phyloP scores from a whole-genome alignment of 2,888 invertebrate species.

The Stenolophus ochropezus region DNA sequence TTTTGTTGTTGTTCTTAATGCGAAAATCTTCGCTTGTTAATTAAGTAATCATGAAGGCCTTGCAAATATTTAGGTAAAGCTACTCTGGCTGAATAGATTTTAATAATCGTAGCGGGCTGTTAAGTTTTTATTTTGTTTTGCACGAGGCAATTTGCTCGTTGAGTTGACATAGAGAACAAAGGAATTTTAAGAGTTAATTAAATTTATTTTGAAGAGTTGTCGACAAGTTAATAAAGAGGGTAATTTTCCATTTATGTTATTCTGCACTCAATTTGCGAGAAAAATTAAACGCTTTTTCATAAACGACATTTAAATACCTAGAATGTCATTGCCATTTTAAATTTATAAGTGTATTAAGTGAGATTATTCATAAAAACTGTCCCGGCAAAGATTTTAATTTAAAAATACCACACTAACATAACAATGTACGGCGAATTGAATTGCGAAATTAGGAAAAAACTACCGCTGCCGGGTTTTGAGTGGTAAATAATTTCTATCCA shows the following conservation, averaged over 20 bases:
- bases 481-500: too few relatives aligned
- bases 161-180: conserved; percentile 3
- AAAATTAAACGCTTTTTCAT: neutral
- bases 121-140: neutral
- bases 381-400: too few relatives aligned
- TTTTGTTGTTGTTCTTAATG: too few relatives aligned
- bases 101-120: neutral
- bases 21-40: neutral
- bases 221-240: neutral
- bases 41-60: neutral
- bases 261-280: neutral
- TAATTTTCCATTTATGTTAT: neutral
- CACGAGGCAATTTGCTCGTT: neutral
- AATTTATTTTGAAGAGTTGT: neutral
- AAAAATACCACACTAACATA: too few relatives aligned
- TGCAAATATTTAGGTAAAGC: neutral
- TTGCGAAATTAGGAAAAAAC: too few relatives aligned
- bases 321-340: neutral
- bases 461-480: too few relatives aligned
- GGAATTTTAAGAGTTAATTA: neutral
- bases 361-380: too few relatives aligned
- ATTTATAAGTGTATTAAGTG: too few relatives aligned
- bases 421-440: too few relatives aligned
- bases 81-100: neutral
- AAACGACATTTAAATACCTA: neutral